Evolutionary conservation across 2,888 invertebrate genomes (phyloP).

Genomic region (Idaea biselata): DNA sequence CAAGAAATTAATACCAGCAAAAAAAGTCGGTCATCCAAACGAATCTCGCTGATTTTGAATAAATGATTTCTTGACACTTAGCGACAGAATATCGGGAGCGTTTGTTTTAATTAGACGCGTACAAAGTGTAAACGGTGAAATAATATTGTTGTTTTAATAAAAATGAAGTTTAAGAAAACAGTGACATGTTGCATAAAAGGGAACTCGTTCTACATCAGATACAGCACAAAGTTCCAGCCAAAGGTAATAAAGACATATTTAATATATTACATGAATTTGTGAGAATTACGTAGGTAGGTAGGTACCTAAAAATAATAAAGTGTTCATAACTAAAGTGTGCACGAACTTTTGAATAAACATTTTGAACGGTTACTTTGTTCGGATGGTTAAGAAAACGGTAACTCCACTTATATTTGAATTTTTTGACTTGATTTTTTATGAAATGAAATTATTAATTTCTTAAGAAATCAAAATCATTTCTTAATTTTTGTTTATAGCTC

Average conservation of each 20-base stretch:
- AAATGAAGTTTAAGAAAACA: slow-evolving; percentile 71
- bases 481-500: no score
- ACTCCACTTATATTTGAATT: not conserved
- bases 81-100: slow-evolving; percentile 51
- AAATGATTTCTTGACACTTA: slow-evolving; percentile 57
- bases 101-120: slow-evolving; percentile 53
- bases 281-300: no score
- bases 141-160: slow-evolving; percentile 31
- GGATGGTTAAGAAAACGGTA: not conserved
- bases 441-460: no score
- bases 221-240: slow-evolving; percentile 40
- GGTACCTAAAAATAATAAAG: not conserved
- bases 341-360: not conserved
- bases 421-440: slow-evolving; percentile 12
- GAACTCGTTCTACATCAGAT: slow-evolving; percentile 59
- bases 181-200: slow-evolving; percentile 66
- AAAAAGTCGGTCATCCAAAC: slow-evolving; percentile 61
- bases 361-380: not conserved
- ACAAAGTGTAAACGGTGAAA: slow-evolving; percentile 45
- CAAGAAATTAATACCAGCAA: slow-evolving; percentile 49
- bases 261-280: not conserved
- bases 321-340: not conserved
- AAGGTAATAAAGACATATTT: slow-evolving; percentile 31
- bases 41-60: slow-evolving; percentile 63
- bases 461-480: no score